Percentiles rank a stretch among this genome's conserved stretches.
These are phyloP conservation scores for Micromesistius poutassou DNA, from an alignment of 2,797 vertebrate genomes.

Conservation along the genomic window DNA sequence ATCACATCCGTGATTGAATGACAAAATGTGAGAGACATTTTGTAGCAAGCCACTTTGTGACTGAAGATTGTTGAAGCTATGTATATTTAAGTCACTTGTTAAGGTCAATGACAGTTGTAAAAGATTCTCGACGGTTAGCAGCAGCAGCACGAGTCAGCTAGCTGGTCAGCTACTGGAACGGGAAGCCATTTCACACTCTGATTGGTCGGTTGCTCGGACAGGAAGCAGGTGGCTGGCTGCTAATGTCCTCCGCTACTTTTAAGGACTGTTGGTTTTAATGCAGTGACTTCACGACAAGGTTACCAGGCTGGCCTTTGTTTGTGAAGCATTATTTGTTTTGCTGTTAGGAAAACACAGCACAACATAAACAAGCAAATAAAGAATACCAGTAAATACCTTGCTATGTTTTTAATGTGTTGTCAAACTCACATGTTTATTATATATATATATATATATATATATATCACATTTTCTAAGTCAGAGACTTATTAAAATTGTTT, in stretches of 20 bases:
- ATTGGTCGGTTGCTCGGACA: neutral
- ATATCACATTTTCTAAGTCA: neutral
- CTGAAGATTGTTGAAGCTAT: neutral
- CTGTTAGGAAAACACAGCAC: neutral
- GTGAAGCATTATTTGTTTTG: neutral
- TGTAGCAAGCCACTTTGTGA: too few relatives aligned
- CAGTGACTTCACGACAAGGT: neutral
- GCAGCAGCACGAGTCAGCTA: neutral
- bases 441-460: too few relatives aligned
- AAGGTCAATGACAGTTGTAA: neutral
- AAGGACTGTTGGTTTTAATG: neutral
- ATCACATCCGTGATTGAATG: too few relatives aligned
- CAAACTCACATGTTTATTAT: neutral
- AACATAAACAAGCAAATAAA: constrained; percentile 4
- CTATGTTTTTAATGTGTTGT: neutral
- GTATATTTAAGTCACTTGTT: neutral
- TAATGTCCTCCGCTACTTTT: neutral
- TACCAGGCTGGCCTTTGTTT: neutral
- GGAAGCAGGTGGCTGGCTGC: neutral
- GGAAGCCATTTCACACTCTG: neutral
- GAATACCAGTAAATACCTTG: neutral
- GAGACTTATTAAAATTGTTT: neutral
- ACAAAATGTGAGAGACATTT: too few relatives aligned
- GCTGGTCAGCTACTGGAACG: neutral
- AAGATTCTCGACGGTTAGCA: neutral